phyloP scores from a whole-genome alignment of 2,888 invertebrate genomes.

The Trachelus tabidus region DNA sequence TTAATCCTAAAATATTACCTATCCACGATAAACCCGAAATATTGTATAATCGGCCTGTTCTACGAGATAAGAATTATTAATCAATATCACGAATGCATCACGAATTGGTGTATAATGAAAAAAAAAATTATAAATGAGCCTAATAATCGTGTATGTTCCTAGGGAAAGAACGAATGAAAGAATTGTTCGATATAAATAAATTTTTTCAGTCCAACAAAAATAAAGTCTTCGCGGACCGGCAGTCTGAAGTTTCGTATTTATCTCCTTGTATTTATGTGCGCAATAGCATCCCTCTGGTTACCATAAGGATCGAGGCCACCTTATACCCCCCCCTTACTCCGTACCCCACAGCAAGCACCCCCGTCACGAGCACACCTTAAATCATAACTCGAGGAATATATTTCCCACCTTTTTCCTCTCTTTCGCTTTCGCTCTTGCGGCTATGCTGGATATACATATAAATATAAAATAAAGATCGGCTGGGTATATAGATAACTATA shows the following conservation, averaged over 20 bases:
- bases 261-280: not conserved
- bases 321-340: too few species aligned
- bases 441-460: not conserved
- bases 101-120: too few species aligned
- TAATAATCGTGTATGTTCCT: not conserved
- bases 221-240: too few species aligned
- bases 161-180: too few species aligned
- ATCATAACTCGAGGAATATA: slow-evolving; percentile 23
- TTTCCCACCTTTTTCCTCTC: slow-evolving; percentile 6
- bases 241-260: not conserved
- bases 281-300: not conserved
- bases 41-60: too few species aligned
- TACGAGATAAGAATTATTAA: too few species aligned
- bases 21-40: not conserved
- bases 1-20: slow-evolving; percentile 45
- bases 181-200: too few species aligned
- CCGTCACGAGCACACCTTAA: slow-evolving; percentile 20
- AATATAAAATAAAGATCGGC: not conserved
- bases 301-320: too few species aligned
- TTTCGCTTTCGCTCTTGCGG: not conserved
- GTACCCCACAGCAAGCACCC: slow-evolving; percentile 1
- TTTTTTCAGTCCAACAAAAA: too few species aligned
- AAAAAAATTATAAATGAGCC: too few species aligned
- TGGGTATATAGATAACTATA: not conserved
- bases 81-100: too few species aligned